A percentile compares a stretch with the other conserved stretches of the same genome.
These are phyloP conservation scores for Distichodus sexfasciatus DNA, from an alignment of 2,797 vertebrate genomes.

Conservation along the genomic window DNA sequence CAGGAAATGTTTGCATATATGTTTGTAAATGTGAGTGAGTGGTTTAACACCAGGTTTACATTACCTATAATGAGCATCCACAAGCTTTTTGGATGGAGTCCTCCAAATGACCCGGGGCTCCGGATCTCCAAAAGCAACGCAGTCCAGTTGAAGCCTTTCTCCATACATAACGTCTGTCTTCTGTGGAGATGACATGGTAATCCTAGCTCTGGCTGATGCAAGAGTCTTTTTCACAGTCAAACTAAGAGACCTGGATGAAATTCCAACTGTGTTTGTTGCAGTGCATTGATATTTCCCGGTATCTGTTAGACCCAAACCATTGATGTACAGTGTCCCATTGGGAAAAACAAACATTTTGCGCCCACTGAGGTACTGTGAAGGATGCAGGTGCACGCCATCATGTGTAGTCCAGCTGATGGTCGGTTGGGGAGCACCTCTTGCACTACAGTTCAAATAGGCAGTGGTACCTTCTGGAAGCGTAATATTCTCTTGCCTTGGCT, in stretches of 20 bases:
- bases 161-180: constrained; percentile 82
- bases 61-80: constrained; percentile 88
- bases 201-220: constrained; percentile 75
- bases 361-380: constrained; percentile 76
- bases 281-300: constrained; percentile 83
- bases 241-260: constrained; percentile 72
- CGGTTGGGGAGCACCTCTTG: constrained; percentile 75
- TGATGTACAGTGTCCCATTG: constrained; percentile 87
- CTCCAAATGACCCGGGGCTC: constrained; percentile 88
- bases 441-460: constrained; percentile 81
- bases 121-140: constrained; percentile 82
- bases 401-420: constrained; percentile 80
- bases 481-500: constrained; percentile 75
- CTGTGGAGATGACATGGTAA: constrained; percentile 76
- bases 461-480: constrained; percentile 71
- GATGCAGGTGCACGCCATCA: constrained; percentile 72
- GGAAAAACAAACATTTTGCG: constrained; percentile 82
- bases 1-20: neutral
- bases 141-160: constrained; percentile 77
- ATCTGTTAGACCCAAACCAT: constrained; percentile 63
- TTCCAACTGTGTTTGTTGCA: constrained; percentile 77
- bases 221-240: constrained; percentile 69
- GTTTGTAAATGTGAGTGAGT: neutral
- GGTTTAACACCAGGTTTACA: constrained; percentile 1
- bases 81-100: constrained; percentile 85